Percentiles rank a stretch among this genome's conserved stretches.
These are phyloP conservation scores for Vireo griseus DNA, from an alignment of 2,797 vertebrate genomes.

Conservation along the genomic window DNA sequence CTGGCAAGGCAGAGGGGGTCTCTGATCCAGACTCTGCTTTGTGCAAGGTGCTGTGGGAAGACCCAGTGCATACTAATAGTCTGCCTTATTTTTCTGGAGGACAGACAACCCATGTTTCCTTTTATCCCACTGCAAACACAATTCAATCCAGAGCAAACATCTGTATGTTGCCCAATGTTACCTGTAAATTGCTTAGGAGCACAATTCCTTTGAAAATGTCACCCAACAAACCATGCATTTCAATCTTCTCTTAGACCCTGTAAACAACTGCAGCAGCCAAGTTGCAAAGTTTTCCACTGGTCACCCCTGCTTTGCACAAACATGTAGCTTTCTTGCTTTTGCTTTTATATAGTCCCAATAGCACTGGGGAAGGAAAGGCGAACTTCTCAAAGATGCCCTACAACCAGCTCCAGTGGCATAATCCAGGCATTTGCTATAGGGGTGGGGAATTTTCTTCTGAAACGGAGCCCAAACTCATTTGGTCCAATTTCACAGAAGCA, in stretches of 20 bases:
- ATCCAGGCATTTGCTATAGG: background rate
- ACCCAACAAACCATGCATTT: background rate
- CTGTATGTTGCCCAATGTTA: background rate
- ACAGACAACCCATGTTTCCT: background rate
- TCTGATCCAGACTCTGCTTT: background rate
- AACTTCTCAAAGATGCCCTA: background rate
- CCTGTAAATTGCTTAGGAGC: background rate
- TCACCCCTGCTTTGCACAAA: background rate
- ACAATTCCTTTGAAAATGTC: background rate
- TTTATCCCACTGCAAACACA: background rate
- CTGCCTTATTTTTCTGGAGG: background rate
- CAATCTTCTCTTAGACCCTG: background rate
- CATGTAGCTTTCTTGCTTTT: background rate
- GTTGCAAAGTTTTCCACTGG: background rate
- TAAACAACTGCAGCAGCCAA: background rate
- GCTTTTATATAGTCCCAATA: background rate
- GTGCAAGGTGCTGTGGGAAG: background rate
- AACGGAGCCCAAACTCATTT: background rate
- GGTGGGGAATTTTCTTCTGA: background rate
- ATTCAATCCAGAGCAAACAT: background rate
- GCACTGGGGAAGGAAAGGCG: background rate
- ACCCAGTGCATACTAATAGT: background rate
- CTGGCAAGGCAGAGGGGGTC: accelerated
- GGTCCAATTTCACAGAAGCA: background rate
- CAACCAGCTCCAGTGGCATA: background rate